These are phyloP conservation scores for Corella eumyota DNA, from an alignment of 23 tunicate genomes.

Conservation along the genomic window DNA sequence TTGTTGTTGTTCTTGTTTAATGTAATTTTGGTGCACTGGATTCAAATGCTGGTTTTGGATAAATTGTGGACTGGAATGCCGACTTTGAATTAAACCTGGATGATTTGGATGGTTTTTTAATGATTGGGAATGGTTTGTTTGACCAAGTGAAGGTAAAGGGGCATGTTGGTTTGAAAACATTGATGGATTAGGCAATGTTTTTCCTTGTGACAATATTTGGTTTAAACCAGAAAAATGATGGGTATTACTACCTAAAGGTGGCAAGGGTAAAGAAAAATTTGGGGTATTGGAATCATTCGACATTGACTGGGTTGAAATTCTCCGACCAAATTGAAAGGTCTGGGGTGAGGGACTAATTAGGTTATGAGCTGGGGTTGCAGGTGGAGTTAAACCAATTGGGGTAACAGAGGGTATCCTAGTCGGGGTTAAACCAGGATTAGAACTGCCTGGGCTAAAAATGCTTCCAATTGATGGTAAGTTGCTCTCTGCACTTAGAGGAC, in stretches of 20 bases:
- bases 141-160: slow-evolving; percentile 15
- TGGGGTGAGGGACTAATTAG: slow-evolving; percentile 13
- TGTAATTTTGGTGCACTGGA: neutral
- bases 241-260: neutral
- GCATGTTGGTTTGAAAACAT: slow-evolving; percentile 3
- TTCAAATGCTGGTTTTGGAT: too few species aligned
- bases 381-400: slow-evolving; percentile 12
- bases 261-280: too few species aligned
- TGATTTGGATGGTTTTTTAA: slow-evolving; percentile 26
- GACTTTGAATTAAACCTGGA: slow-evolving; percentile 6
- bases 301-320: slow-evolving; percentile 26
- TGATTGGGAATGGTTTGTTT: too few species aligned
- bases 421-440: slow-evolving; percentile 1
- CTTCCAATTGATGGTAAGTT: slow-evolving; percentile 72
- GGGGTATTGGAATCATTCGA: too few species aligned
- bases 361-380: slow-evolving; percentile 2
- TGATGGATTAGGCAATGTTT: neutral
- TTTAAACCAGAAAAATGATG: neutral
- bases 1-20: neutral
- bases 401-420: slow-evolving; percentile 2
- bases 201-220: neutral
- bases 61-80: neutral
- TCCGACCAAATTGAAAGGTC: slow-evolving; percentile 33
- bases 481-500: neutral
- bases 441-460: slow-evolving; percentile 24